phyloP scores from a whole-genome alignment of 1,140 invertebrate species.

The Drosophila tristis region DNA sequence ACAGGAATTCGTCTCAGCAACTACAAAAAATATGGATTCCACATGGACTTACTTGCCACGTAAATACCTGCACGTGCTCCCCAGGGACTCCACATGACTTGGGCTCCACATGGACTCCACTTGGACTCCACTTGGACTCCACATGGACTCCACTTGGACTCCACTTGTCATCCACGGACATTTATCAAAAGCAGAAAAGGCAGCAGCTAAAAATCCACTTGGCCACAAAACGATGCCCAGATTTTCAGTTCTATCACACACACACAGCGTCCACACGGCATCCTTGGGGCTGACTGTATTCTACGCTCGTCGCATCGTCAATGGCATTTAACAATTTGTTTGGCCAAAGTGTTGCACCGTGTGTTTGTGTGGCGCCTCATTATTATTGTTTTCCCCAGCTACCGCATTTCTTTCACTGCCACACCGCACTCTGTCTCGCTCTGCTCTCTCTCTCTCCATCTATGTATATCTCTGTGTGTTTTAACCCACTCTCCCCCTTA shows the following conservation, averaged over 20 bases:
- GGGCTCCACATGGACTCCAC: conserved; percentile 26
- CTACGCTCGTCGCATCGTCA: conserved; percentile 2
- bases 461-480: background rate
- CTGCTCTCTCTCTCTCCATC: background rate
- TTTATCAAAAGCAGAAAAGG: conserved; percentile 13
- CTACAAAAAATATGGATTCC: conserved; percentile 49
- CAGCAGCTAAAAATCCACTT: conserved; percentile 2
- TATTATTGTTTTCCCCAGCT: conserved; percentile 68
- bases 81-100: conserved; percentile 40
- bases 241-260: conserved; percentile 30
- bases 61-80: conserved; percentile 39
- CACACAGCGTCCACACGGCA: conserved; percentile 17
- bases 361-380: conserved; percentile 70
- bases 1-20: conserved; percentile 28
- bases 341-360: conserved; percentile 68
- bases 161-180: conserved; percentile 7
- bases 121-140: background rate
- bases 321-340: conserved; percentile 54
- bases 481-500: too few species aligned
- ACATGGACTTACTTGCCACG: conserved; percentile 24
- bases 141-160: background rate
- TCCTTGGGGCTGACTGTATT: conserved; percentile 6
- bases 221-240: conserved; percentile 40
- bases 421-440: conserved; percentile 4
- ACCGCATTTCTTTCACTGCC: conserved; percentile 41